Conservation (phyloP, 1,140 invertebrate species). For the Halyomorpha halys region DNA sequence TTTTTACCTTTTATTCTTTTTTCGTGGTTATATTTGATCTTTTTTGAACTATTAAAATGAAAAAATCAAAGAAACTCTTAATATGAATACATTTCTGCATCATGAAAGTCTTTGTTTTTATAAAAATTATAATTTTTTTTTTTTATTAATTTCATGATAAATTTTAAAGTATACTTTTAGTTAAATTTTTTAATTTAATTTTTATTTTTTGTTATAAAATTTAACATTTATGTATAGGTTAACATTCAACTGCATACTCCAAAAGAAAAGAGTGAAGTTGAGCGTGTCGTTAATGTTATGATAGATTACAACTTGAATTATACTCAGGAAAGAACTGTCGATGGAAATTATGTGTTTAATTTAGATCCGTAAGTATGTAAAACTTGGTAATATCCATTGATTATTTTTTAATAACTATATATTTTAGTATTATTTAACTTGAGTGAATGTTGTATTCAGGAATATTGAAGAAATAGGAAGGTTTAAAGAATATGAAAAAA, state of each 20-base stretch:
- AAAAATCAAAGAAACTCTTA: too few species aligned
- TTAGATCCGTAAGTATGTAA: conserved; percentile 63
- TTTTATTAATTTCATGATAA: too few species aligned
- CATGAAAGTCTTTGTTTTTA: too few species aligned
- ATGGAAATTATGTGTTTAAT: conserved; percentile 69
- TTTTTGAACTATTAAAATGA: too few species aligned
- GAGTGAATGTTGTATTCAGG: conserved; percentile 30
- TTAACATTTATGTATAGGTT: conserved; percentile 36
- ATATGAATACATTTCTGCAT: too few species aligned
- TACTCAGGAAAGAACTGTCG: conserved; percentile 61
- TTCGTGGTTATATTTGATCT: too few species aligned
- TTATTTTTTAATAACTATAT: not conserved
- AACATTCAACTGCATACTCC: conserved; percentile 62
- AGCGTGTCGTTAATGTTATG: conserved; percentile 69
- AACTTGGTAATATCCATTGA: too few species aligned
- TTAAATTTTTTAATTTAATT: too few species aligned
- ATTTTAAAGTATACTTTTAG: too few species aligned
- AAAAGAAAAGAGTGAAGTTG: conserved; percentile 60
- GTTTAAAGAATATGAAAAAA: conserved; percentile 35
- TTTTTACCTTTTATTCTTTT: too few species aligned
- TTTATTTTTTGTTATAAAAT: too few species aligned
- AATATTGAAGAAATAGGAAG: conserved; percentile 38
- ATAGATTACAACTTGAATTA: conserved; percentile 81
- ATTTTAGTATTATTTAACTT: not conserved
- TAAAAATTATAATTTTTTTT: too few species aligned